Conservation (phyloP, 2,888 invertebrate species). For the Pachydiplax longipennis region DNA sequence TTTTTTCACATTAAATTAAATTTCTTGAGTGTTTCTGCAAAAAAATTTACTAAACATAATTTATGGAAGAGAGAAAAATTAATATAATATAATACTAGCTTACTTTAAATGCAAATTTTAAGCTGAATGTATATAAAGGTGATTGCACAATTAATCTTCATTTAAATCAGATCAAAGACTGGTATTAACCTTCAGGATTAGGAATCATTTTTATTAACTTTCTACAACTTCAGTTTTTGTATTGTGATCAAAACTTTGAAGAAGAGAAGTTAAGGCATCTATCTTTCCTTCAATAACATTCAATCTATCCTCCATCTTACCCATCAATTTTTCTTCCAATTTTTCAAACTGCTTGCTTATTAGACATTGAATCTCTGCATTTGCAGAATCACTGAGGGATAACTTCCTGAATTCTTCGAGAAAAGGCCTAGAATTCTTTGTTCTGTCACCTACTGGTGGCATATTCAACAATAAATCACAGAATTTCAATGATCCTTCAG, state of each 20-base stretch:
- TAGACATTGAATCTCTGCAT: neutral
- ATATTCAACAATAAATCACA: conserved; percentile 3
- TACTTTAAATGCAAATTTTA: no score
- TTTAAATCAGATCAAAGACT: no score
- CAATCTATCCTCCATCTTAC: neutral
- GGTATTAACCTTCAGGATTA: no score
- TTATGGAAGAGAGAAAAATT: no score
- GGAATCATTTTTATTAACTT: no score
- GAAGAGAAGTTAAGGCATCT: neutral
- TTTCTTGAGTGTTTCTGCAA: no score
- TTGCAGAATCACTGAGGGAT: neutral
- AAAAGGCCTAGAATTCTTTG: neutral
- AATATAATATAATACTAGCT: no score
- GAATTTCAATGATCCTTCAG: neutral
- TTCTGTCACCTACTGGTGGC: neutral
- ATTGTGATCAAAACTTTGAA: neutral
- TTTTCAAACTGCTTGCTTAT: neutral
- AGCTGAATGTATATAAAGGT: no score
- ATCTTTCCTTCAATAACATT: neutral
- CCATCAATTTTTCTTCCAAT: neutral
- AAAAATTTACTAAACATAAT: no score
- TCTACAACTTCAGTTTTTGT: neutral
- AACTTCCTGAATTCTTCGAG: neutral
- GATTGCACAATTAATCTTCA: no score
- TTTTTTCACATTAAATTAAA: no score